Percentiles rank a stretch among this genome's conserved stretches.
Evolutionary conservation across 2,797 vertebrate species (phyloP).

Genomic region (Steatocranus sp.): DNA sequence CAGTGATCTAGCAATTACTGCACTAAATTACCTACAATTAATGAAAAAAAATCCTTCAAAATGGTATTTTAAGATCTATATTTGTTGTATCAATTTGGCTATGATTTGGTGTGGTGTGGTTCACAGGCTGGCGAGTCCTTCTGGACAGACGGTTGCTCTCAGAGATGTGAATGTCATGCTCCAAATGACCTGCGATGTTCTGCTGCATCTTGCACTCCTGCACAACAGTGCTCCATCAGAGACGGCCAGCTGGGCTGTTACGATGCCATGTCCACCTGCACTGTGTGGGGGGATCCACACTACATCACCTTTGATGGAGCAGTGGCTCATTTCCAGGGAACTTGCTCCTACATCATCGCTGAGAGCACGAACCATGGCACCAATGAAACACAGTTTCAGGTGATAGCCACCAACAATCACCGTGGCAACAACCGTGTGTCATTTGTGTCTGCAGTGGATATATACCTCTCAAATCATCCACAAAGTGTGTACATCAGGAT

Average conservation of each 20-base stretch:
- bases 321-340: slow-evolving; percentile 72
- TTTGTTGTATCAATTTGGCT: not conserved
- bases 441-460: slow-evolving; percentile 64
- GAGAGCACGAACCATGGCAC: slow-evolving; percentile 21
- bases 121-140: slow-evolving; percentile 53
- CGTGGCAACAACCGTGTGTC: slow-evolving; percentile 59
- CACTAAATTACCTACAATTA: no score
- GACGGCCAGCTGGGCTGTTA: slow-evolving; percentile 54
- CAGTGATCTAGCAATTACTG: no score
- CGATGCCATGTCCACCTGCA: slow-evolving; percentile 55
- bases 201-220: slow-evolving; percentile 21
- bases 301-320: slow-evolving; percentile 76
- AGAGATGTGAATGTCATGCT: slow-evolving; percentile 54
- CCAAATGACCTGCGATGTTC: slow-evolving; percentile 48
- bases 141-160: slow-evolving; percentile 55
- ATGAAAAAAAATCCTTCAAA: no score
- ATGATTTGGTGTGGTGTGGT: no score
- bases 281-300: slow-evolving; percentile 73
- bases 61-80: no score
- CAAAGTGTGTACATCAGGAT: slow-evolving; percentile 38
- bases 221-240: slow-evolving; percentile 55
- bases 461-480: slow-evolving; percentile 39
- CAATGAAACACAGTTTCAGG: slow-evolving; percentile 39
- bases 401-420: slow-evolving; percentile 62
- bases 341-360: slow-evolving; percentile 73